Percentiles rank a stretch among this genome's conserved stretches.
Conservation (phyloP, 2,888 invertebrate genomes). For the Anagyrus pseudococci region DNA sequence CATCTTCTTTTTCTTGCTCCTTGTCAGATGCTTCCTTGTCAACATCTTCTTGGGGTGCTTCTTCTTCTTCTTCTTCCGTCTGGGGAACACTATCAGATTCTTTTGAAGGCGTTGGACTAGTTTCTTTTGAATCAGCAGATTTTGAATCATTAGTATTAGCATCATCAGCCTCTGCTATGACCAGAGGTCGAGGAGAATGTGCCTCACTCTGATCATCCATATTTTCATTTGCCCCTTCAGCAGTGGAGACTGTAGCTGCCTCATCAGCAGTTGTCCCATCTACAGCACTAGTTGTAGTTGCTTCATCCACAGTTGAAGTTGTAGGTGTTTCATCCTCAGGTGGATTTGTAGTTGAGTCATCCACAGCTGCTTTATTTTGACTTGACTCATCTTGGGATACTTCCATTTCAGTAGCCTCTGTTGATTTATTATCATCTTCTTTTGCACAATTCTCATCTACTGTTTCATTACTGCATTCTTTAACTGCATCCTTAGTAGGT, state of each 20-base stretch:
- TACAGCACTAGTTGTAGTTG: slow-evolving; percentile 1
- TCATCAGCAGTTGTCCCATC: slow-evolving; percentile 10
- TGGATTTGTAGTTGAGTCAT: no score
- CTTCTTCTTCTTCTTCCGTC: neutral
- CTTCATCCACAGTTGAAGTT: slow-evolving; percentile 1
- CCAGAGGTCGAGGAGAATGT: neutral
- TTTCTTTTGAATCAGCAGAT: neutral
- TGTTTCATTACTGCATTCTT: neutral
- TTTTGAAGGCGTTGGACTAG: slow-evolving; percentile 3
- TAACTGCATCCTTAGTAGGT: neutral
- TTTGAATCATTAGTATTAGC: neutral
- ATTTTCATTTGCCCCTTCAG: neutral
- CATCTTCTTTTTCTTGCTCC: neutral
- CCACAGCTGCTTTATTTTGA: neutral
- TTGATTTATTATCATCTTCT: slow-evolving; percentile 1
- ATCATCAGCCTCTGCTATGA: neutral
- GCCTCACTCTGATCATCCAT: neutral
- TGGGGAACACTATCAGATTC: no score
- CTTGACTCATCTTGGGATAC: slow-evolving; percentile 10
- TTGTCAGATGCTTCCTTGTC: neutral
- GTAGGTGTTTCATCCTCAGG: neutral
- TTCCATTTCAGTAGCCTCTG: slow-evolving; percentile 10
- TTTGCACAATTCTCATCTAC: slow-evolving; percentile 3
- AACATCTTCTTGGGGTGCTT: neutral
- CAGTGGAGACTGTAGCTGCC: no score